phyloP scores from a whole-genome alignment of 1,140 invertebrate species.

The Drosophila murphyi region DNA sequence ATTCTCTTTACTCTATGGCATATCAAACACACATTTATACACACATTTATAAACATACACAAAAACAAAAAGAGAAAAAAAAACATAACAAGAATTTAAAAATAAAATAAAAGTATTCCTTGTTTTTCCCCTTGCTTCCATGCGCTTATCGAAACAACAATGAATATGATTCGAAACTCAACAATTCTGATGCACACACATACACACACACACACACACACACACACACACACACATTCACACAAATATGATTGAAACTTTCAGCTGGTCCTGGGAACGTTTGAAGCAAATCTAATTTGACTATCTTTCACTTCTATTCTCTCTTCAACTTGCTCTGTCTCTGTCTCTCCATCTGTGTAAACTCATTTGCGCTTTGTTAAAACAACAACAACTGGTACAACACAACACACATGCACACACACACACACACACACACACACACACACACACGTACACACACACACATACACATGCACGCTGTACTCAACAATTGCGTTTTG shows the following conservation, averaged over 20 bases:
- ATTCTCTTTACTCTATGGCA: slow-evolving; percentile 44
- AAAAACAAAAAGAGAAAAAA: slow-evolving; percentile 19
- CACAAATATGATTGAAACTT: slow-evolving; percentile 51
- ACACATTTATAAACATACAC: neutral
- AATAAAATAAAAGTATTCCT: slow-evolving; percentile 39
- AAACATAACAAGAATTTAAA: slow-evolving; percentile 44
- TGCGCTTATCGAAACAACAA: slow-evolving; percentile 51
- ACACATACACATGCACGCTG: slow-evolving; percentile 33
- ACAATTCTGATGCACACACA: slow-evolving; percentile 34
- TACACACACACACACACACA: slow-evolving; percentile 41
- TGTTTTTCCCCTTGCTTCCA: slow-evolving; percentile 13
- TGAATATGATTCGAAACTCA: slow-evolving; percentile 54
- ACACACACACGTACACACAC: slow-evolving; percentile 33
- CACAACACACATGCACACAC: neutral
- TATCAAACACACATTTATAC: slow-evolving; percentile 24
- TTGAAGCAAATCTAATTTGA: slow-evolving; percentile 84
- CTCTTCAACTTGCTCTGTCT: slow-evolving; percentile 46
- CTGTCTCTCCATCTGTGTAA: slow-evolving; percentile 35
- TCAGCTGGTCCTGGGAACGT: slow-evolving; percentile 82
- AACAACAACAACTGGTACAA: slow-evolving; percentile 47
- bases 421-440: slow-evolving; percentile 31
- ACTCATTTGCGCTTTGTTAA: slow-evolving; percentile 48
- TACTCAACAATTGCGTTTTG: slow-evolving; percentile 38
- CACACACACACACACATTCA: slow-evolving; percentile 21
- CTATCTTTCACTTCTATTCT: slow-evolving; percentile 72